Evolutionary conservation across 2,888 invertebrate species (phyloP).

Genomic region (Metalampra italica): DNA sequence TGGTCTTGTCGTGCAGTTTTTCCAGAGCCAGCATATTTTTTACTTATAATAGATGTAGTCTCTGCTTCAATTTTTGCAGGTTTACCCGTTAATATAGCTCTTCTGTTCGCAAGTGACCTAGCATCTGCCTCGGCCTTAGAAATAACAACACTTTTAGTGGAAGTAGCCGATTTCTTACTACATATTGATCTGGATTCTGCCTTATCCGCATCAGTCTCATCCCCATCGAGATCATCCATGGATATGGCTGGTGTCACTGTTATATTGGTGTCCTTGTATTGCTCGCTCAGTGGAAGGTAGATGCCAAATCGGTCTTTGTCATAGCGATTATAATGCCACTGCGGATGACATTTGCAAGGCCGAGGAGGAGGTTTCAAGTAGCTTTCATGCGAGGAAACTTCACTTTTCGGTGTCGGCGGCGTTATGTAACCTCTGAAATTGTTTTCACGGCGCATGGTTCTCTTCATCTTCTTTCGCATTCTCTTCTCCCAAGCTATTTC

Average conservation of each 20-base stretch:
- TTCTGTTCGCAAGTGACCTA: too few relatives aligned
- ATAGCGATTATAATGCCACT: constrained; percentile 54
- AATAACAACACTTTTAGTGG: background rate
- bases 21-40: constrained; percentile 20
- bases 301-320: constrained; percentile 69
- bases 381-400: constrained; percentile 55
- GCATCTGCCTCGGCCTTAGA: too few relatives aligned
- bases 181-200: constrained; percentile 1
- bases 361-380: constrained; percentile 51
- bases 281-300: constrained; percentile 39
- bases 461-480: constrained; percentile 65
- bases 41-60: constrained; percentile 28
- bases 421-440: constrained; percentile 66
- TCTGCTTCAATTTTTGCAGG: constrained; percentile 13
- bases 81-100: background rate
- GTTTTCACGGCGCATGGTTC: constrained; percentile 40
- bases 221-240: constrained; percentile 18
- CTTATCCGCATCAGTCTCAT: constrained; percentile 10
- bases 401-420: constrained; percentile 50
- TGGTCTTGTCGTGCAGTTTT: background rate
- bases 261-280: constrained; percentile 29
- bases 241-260: constrained; percentile 55
- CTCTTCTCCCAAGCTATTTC: constrained; percentile 59
- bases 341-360: constrained; percentile 54
- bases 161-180: background rate